Conservation (phyloP, 2,797 vertebrate species). For the Argyrosomus regius region DNA sequence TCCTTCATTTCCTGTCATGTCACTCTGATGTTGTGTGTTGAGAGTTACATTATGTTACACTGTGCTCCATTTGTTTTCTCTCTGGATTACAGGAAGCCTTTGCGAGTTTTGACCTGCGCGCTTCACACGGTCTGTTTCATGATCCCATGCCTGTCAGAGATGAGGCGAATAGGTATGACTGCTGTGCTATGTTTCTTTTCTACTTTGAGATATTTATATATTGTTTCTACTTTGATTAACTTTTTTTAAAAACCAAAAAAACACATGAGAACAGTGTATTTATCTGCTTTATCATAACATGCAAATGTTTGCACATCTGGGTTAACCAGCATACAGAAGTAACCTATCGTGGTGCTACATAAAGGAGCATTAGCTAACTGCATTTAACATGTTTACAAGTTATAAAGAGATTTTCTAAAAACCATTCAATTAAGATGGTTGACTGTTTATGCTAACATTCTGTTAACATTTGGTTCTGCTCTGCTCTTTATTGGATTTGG, state of each 20-base stretch:
- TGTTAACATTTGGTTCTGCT: not conserved
- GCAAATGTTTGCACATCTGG: not conserved
- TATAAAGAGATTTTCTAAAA: too few species aligned
- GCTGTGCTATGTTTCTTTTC: not conserved
- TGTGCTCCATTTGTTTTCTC: slow-evolving; percentile 54
- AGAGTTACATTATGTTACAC: slow-evolving; percentile 20
- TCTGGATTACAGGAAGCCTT: slow-evolving; percentile 67
- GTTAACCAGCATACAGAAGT: not conserved
- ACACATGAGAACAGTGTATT: not conserved
- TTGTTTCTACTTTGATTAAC: too few species aligned
- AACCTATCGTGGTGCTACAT: not conserved
- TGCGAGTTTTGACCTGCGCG: slow-evolving; percentile 75
- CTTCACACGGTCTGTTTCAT: slow-evolving; percentile 73
- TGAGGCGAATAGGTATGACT: slow-evolving; percentile 71
- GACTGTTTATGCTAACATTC: not conserved
- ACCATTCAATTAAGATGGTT: too few species aligned
- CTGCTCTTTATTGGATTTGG: not conserved
- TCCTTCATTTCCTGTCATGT: slow-evolving; percentile 61
- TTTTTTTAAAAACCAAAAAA: not conserved
- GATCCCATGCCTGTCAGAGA: slow-evolving; percentile 77
- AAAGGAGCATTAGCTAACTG: not conserved
- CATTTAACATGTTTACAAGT: not conserved
- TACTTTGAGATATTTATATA: too few species aligned
- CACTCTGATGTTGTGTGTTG: slow-evolving; percentile 38
- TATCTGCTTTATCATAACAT: not conserved